phyloP scores from a whole-genome alignment of 2,113 vertebrate genomes.

The Tychaedon coryphoeus region DNA sequence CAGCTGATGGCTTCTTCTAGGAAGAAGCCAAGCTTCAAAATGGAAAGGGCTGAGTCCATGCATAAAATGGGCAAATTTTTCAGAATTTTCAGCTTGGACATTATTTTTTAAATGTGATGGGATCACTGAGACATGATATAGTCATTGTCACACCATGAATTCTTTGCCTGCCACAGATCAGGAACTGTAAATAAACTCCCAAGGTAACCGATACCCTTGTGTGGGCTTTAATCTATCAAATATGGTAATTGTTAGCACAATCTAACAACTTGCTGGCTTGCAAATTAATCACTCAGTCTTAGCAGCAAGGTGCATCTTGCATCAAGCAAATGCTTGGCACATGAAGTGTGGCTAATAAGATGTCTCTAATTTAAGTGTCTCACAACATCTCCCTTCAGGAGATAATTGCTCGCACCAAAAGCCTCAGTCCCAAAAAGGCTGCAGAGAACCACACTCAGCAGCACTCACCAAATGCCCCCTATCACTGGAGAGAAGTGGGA shows the following conservation, averaged over 20 bases:
- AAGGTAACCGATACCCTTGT: not conserved
- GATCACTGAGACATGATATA: not conserved
- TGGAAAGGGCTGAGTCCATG: not conserved
- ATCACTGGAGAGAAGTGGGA: not conserved
- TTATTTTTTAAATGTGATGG: not conserved
- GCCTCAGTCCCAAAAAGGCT: not conserved
- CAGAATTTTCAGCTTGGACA: not conserved
- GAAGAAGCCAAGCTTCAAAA: not conserved
- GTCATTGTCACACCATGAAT: not conserved
- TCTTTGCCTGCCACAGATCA: slow-evolving; percentile 8
- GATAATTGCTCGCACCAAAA: not conserved
- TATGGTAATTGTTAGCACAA: slow-evolving; percentile 53
- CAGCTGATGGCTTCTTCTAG: not conserved
- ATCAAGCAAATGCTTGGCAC: not conserved
- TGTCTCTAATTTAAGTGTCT: not conserved
- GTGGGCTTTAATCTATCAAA: slow-evolving; percentile 52
- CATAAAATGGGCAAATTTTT: not conserved
- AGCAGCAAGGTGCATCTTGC: slow-evolving; percentile 59
- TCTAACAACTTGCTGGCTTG: slow-evolving; percentile 18
- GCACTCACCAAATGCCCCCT: accelerated
- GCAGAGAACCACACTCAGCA: not conserved
- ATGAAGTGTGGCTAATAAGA: slow-evolving; percentile 25
- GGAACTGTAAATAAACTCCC: slow-evolving; percentile 49
- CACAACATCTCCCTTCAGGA: not conserved
- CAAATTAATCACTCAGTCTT: slow-evolving; percentile 57